Percentiles rank a stretch among this genome's conserved stretches.
These are phyloP conservation scores for Papilio polytes DNA, from an alignment of 1,140 invertebrate species.

Conservation along the genomic window DNA sequence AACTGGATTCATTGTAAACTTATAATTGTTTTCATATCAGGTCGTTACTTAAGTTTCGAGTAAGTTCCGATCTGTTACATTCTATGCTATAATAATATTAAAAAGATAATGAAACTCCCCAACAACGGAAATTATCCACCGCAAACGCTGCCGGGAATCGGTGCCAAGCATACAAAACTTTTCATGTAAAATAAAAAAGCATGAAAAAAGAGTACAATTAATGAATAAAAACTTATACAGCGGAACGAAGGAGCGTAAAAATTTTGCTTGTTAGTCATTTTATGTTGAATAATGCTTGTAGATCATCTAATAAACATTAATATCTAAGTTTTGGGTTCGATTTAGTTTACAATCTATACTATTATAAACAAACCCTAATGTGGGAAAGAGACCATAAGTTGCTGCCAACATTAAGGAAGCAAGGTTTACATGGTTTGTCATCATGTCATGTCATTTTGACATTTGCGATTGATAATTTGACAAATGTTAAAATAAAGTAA, in stretches of 20 bases:
- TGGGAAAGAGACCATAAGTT: too few species aligned
- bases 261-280: constrained; percentile 2
- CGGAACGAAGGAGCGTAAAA: constrained; percentile 21
- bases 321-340: too few species aligned
- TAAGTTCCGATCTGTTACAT: background rate
- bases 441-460: too few species aligned
- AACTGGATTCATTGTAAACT: background rate
- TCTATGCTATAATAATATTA: constrained; percentile 29
- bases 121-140: constrained; percentile 41
- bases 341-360: too few species aligned
- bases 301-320: too few species aligned
- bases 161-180: constrained; percentile 40
- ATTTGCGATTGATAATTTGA: too few species aligned
- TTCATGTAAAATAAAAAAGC: constrained; percentile 40
- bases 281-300: background rate
- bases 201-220: constrained; percentile 38
- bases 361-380: too few species aligned
- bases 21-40: background rate
- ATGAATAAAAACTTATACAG: constrained; percentile 32
- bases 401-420: too few species aligned
- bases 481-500: too few species aligned
- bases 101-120: constrained; percentile 39
- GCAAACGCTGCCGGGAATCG: constrained; percentile 35
- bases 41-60: background rate
- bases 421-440: too few species aligned